Conservation (phyloP, 1,140 invertebrate species). For the Camponotus vicinus region DNA sequence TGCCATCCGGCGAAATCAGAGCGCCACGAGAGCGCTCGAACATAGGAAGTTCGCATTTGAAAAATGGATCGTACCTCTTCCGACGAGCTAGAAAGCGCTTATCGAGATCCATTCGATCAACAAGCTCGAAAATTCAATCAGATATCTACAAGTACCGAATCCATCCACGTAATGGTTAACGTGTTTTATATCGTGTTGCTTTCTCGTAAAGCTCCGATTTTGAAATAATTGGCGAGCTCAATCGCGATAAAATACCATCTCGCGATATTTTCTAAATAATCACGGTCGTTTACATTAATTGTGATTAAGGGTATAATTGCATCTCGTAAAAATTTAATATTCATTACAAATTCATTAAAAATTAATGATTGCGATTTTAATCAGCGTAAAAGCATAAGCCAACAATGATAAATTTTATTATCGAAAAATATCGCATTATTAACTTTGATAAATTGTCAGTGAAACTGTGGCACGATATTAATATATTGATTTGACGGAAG, state of each 20-base stretch:
- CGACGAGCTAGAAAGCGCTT: neutral
- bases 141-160: conserved; percentile 14
- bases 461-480: neutral
- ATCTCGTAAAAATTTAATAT: neutral
- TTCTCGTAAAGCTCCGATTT: neutral
- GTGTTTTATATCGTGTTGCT: neutral
- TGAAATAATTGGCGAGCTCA: neutral
- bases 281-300: neutral
- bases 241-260: neutral
- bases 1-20: conserved; percentile 38
- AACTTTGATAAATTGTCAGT: conserved; percentile 9
- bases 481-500: no score
- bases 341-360: neutral
- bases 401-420: conserved; percentile 30
- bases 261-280: neutral
- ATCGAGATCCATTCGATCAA: conserved; percentile 33
- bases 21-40: neutral
- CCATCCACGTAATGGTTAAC: neutral
- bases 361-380: neutral
- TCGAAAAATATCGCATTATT: conserved; percentile 9
- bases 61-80: conserved; percentile 28
- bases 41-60: conserved; percentile 23
- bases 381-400: neutral
- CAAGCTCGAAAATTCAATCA: conserved; percentile 40
- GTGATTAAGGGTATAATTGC: neutral